Evolutionary conservation across 1,140 invertebrate species (phyloP).

Genomic region (Drosophila subpulchrella): DNA sequence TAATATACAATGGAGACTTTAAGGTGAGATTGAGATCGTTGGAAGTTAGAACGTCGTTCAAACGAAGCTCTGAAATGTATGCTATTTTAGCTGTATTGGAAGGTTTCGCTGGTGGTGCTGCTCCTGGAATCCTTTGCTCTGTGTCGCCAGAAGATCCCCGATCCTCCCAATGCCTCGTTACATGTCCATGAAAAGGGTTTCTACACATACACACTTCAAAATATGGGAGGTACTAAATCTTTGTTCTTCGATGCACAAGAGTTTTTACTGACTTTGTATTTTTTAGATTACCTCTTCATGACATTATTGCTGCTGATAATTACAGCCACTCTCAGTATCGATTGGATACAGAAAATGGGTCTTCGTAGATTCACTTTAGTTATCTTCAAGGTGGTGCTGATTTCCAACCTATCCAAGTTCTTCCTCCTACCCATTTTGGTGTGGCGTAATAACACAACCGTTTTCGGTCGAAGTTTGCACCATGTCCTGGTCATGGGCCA

Average conservation of each 20-base stretch:
- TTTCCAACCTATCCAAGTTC: constrained; percentile 85
- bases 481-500: constrained; percentile 69
- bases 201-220: constrained; percentile 84
- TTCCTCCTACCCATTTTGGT: constrained; percentile 85
- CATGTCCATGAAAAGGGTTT: constrained; percentile 86
- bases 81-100: constrained; percentile 87
- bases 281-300: constrained; percentile 74
- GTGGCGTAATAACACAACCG: constrained; percentile 85
- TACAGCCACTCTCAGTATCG: constrained; percentile 35
- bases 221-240: constrained; percentile 65
- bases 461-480: constrained; percentile 70
- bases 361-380: constrained; percentile 32
- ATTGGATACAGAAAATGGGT: constrained; percentile 29
- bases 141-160: constrained; percentile 84
- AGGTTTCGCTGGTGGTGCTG: constrained; percentile 86
- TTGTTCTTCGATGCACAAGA: background rate
- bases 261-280: background rate
- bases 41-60: too few relatives aligned
- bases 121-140: constrained; percentile 87
- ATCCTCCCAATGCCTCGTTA: constrained; percentile 71
- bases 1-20: constrained; percentile 91
- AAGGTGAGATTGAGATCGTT: constrained; percentile 84
- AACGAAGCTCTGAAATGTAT: background rate
- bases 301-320: constrained; percentile 53
- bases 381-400: constrained; percentile 83